Evolutionary conservation across 2,797 vertebrate genomes (phyloP), one percentile per base, ranked within the genome.

Genomic region (Anguilla anguilla): DNA sequence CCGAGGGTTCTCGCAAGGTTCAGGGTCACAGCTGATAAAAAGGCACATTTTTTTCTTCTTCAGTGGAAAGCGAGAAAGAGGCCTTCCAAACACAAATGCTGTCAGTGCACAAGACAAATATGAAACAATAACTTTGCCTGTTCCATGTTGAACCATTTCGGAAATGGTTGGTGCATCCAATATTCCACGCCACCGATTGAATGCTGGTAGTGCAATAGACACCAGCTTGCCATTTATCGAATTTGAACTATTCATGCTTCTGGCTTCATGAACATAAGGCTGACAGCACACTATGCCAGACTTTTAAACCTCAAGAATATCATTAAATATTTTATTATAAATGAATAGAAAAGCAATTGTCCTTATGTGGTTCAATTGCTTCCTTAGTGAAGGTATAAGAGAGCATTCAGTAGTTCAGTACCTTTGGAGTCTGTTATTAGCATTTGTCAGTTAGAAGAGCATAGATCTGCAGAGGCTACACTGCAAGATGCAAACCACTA

Each of bases 11-110:
- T 49, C 9, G 2, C 77, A 81, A 51, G 46, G 79, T 82, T 51
- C 79, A 51, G 22, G 46, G 74, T 79, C 74, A 79, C 35, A 22
- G 74, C 39, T 79, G 74, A 46, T 69, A 43, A 79, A 79, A 79
- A 79, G 74, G 74, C 11, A 39, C 19, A 7, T 43, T 46, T 46
- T 46, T 46, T 79, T 79, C 6, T 22, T 79, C 17, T 19, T 43
- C 74, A 49, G 25, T 3, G 1, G 0, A 51, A 51, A 82, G 79
- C 35, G 19, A n/a, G 31, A 39, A n/a, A 15, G 39, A 77, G 74
- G 74, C 74, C 35, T 43, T 22, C 74, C 39, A 43, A 77, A 77
- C 74, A 43, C 35, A 17, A 77, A 43, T 6, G 0, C 31, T 77
- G 69, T 22, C 22, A 19, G 43, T n/a, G 79, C 17, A 15, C 39